A percentile compares a stretch with the other conserved stretches of the same genome.
Conservation (phyloP, 2,888 invertebrate genomes). For the Papilio demoleus region DNA sequence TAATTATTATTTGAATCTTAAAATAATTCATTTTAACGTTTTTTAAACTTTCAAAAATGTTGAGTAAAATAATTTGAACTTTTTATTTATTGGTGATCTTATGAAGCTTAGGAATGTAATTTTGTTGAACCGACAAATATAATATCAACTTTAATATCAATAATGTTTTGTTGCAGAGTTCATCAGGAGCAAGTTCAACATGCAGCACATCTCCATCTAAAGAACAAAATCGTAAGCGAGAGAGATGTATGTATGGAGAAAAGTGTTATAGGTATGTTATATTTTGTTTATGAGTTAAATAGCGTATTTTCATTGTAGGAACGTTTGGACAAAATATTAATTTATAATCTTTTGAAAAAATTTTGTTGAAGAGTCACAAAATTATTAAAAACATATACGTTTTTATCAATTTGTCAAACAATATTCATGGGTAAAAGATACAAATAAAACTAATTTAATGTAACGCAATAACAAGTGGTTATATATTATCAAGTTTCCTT, state of each 20-base stretch:
- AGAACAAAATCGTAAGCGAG: conserved; percentile 54
- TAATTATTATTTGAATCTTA: too few relatives aligned
- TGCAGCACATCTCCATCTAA: conserved; percentile 29
- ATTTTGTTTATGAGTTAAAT: not conserved
- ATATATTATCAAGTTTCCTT: conserved; percentile 7
- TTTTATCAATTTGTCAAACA: not conserved
- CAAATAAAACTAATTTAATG: not conserved
- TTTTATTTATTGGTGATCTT: too few relatives aligned
- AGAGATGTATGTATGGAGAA: conserved; percentile 85
- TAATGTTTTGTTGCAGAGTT: conserved; percentile 20
- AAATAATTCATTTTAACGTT: too few relatives aligned
- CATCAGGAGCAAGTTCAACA: conserved; percentile 23
- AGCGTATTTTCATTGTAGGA: not conserved
- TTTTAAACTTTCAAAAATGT: too few relatives aligned
- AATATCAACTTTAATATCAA: too few relatives aligned
- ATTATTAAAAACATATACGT: not conserved
- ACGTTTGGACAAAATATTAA: not conserved
- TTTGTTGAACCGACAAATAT: too few relatives aligned
- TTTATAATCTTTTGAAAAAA: not conserved
- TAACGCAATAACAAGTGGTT: not conserved
- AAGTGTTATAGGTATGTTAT: conserved; percentile 84
- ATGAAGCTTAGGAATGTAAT: too few relatives aligned
- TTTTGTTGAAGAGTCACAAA: not conserved
- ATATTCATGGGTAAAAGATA: not conserved
- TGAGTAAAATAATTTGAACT: too few relatives aligned